Evolutionary conservation across 2,797 vertebrate species (phyloP).

Genomic region (Oreortyx pictus): DNA sequence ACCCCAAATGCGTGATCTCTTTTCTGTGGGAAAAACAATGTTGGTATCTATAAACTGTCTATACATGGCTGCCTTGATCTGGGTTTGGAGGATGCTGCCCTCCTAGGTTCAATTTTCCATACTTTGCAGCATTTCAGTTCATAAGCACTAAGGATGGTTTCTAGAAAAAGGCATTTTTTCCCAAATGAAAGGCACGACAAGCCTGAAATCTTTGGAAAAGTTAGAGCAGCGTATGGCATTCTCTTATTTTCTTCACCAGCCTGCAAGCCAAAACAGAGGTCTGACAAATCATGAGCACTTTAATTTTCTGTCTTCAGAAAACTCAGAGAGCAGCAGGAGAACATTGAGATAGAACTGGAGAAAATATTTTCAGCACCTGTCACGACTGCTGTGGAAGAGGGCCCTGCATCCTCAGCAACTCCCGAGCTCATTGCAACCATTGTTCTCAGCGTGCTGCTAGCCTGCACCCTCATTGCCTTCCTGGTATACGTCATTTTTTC

Average conservation of each 20-base stretch:
- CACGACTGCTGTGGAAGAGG: neutral
- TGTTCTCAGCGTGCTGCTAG: slow-evolving; percentile 71
- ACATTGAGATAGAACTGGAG: slow-evolving; percentile 70
- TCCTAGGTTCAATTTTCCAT: neutral
- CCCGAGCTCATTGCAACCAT: slow-evolving; percentile 42
- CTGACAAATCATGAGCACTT: neutral
- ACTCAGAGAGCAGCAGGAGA: slow-evolving; percentile 66
- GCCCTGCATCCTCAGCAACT: neutral
- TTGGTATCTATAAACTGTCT: neutral
- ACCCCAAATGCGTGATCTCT: neutral
- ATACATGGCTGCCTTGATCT: neutral
- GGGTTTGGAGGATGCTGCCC: neutral
- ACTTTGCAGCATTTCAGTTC: neutral
- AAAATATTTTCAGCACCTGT: neutral
- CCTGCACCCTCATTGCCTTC: slow-evolving; percentile 62
- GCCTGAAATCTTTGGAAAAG: accelerated
- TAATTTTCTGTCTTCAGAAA: slow-evolving; percentile 59
- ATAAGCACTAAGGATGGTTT: neutral
- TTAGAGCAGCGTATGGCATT: too few relatives aligned
- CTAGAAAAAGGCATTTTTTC: neutral
- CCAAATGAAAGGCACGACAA: accelerated
- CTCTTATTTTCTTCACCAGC: neutral
- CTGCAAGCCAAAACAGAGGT: neutral
- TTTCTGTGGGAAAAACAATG: neutral
- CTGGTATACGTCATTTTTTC: slow-evolving; percentile 48